These are phyloP conservation scores for Lineus longissimus DNA, from an alignment of 1,140 invertebrate species.

Conservation along the genomic window DNA sequence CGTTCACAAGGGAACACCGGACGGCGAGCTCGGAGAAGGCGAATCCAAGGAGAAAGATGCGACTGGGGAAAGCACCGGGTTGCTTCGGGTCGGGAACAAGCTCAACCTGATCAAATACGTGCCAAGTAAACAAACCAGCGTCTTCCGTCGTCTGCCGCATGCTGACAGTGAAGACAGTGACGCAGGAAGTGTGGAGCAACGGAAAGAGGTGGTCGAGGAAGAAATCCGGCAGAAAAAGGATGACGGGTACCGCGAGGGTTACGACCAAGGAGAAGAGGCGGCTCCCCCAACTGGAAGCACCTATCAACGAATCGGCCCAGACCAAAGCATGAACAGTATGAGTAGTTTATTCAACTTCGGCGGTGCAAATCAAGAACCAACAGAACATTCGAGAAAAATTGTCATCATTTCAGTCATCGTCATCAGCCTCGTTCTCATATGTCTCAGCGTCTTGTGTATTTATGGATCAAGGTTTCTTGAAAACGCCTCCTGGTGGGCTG, in stretches of 20 bases:
- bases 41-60: background rate
- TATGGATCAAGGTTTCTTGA: background rate
- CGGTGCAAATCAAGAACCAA: background rate
- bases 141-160: background rate
- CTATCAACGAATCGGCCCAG: conserved; percentile 12
- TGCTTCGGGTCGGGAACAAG: background rate
- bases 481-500: background rate
- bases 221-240: background rate
- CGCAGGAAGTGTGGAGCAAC: background rate
- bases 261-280: background rate
- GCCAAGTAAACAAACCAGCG: background rate
- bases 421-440: background rate
- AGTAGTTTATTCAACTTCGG: conserved; percentile 4
- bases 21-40: conserved; percentile 15
- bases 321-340: conserved; percentile 14
- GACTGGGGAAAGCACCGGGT: background rate
- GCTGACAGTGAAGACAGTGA: background rate
- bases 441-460: background rate
- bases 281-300: background rate
- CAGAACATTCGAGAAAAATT: background rate
- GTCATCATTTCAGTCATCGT: background rate
- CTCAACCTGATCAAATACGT: conserved; percentile 12
- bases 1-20: conserved; percentile 63
- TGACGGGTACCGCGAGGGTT: background rate
- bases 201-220: background rate